Conservation (phyloP, 1,140 invertebrate genomes). For the Ephestia elutella region DNA sequence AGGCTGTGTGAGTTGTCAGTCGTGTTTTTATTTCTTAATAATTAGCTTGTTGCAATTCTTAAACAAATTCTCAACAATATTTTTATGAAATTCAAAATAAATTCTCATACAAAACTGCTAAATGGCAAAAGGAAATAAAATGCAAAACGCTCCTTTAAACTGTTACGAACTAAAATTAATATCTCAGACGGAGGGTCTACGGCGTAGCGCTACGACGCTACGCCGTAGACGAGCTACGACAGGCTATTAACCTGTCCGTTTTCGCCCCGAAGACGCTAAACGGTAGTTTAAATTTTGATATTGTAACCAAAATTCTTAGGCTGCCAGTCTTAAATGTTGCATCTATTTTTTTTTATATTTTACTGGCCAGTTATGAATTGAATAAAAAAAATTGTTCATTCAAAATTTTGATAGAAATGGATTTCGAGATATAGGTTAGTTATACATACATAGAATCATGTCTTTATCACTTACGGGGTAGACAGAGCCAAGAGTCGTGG, state of each 20-base stretch:
- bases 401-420: too few relatives aligned
- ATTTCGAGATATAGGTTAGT: too few relatives aligned
- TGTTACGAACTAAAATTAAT: not conserved
- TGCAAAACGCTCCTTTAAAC: not conserved
- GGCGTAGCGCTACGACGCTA: not conserved
- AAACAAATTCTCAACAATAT: not conserved
- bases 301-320: not conserved
- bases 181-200: not conserved
- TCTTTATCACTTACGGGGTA: too few relatives aligned
- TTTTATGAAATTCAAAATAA: not conserved
- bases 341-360: too few relatives aligned
- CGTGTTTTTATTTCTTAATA: too few relatives aligned
- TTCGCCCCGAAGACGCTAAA: not conserved
- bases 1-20: too few relatives aligned
- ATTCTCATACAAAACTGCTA: not conserved
- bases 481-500: too few relatives aligned
- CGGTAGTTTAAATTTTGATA: not conserved
- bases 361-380: too few relatives aligned
- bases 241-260: conserved; percentile 9
- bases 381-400: too few relatives aligned
- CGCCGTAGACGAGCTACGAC: conserved; percentile 6
- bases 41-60: too few relatives aligned
- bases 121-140: not conserved
- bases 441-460: too few relatives aligned
- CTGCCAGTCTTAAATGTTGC: too few relatives aligned